Base-by-base conservation (phyloP, 2,113 vertebrate genomes). In the Saccopteryx bilineata region DNA sequence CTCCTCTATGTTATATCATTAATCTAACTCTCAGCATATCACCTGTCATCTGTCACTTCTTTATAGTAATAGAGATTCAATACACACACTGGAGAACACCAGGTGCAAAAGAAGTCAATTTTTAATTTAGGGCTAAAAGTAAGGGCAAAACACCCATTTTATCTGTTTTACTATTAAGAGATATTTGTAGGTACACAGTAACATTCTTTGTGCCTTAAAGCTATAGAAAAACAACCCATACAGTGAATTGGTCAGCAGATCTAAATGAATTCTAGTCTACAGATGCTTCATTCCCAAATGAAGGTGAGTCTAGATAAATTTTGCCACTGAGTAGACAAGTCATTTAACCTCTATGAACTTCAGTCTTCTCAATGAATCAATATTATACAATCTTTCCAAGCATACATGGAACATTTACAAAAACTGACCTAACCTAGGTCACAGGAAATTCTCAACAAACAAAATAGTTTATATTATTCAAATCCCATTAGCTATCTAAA, bases 71-170 rank as follows among this genome's bases (percentile, higher is more conserved):
- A 78, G 69, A 87, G 81, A 87, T 81, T 50, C 74, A 75, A 52
- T 75, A 88, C 90, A 91, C 48, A 66, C 24, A 1, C 11, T 21
- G 26, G n/a, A 68, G 60, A 66, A 61, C 1, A 9, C 39, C 76
- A 93, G 11, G 31, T 63, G 10, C 50, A 61, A 21, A 56, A 12
- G 24, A 23, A 83, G 63, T 54, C 65, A 23, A 2, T 69, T 88
- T 96, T 84, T 60, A 46, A 61, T 58, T 14, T 39, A 75, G 58
- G 28, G 26, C 23, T 31, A 48, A 94, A 91, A 46, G 8, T 31
- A 91, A 94, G 74, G 81, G 21, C 58, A 84, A 68, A 93, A 79
- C 5, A 74, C 63, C 5, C 52, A 69, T 85, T 91, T 82, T 83
- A 86, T 82, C 31, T 33, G 9, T 19, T 61, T 91, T 91, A 48